Conservation (phyloP, 1,140 invertebrate species). For the Berghia stephanieae region DNA sequence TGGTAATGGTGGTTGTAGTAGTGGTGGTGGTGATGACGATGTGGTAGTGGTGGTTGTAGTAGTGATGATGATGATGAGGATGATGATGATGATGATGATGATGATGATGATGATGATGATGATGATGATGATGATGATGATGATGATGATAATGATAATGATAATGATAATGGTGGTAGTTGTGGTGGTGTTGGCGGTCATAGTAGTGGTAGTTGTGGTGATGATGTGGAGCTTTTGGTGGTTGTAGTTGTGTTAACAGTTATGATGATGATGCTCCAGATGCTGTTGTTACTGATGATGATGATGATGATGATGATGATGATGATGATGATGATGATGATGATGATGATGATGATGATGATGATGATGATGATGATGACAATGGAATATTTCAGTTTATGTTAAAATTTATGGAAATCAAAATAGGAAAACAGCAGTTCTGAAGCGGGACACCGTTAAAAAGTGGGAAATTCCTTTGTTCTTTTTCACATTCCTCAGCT, state of each 20-base stretch:
- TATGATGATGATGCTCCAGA: background rate
- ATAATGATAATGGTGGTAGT: conserved; percentile 1
- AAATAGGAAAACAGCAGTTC: too few species aligned
- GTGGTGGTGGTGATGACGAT: background rate
- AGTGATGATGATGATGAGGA: too few species aligned
- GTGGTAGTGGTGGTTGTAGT: too few species aligned
- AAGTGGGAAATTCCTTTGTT: too few species aligned
- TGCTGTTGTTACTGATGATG: background rate
- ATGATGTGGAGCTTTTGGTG: background rate
- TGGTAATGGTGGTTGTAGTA: too few species aligned
- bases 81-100: background rate
- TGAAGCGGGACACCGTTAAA: too few species aligned
- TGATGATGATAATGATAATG: background rate
- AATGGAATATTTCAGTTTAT: too few species aligned
- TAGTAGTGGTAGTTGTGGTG: background rate
- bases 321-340: background rate
- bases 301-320: conserved; percentile 9
- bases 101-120: background rate
- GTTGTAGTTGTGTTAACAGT: background rate
- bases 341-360: background rate
- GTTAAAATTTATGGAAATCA: too few species aligned
- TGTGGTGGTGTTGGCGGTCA: background rate
- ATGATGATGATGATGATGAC: background rate
- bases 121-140: background rate
- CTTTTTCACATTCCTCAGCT: too few species aligned